These are phyloP conservation scores for Momotus momota DNA, from an alignment of 2,797 vertebrate species.

Conservation along the genomic window DNA sequence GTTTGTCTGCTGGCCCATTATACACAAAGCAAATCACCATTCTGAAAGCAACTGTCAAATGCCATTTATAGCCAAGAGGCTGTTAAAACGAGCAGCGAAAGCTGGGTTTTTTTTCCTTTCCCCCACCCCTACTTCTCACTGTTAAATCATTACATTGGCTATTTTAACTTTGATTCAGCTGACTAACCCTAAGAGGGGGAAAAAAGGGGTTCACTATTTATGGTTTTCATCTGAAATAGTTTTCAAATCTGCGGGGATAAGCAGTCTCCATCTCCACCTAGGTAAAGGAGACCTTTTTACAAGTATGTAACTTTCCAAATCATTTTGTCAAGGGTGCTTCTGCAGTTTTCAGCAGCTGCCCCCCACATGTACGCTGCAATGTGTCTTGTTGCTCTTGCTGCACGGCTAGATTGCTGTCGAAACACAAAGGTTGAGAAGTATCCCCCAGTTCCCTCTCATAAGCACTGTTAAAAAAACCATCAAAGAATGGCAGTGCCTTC, in stretches of 20 bases:
- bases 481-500: background rate
- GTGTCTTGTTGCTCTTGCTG: background rate
- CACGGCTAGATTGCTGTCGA: background rate
- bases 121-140: background rate
- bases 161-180: conserved; percentile 46
- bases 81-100: background rate
- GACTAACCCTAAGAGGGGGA: conserved; percentile 8
- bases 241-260: background rate
- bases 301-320: background rate
- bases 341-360: background rate
- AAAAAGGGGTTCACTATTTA: background rate
- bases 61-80: conserved; percentile 19
- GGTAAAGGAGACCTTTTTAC: background rate
- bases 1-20: background rate
- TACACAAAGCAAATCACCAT: background rate
- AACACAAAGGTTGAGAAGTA: background rate
- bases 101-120: background rate
- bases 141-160: background rate
- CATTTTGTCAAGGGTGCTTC: background rate
- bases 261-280: background rate
- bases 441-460: background rate
- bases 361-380: background rate
- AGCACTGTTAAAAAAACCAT: background rate
- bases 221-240: conserved; percentile 1
- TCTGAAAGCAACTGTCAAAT: conserved; percentile 1